phyloP scores from a whole-genome alignment of 2,888 invertebrate species.

The Apamea sordens region DNA sequence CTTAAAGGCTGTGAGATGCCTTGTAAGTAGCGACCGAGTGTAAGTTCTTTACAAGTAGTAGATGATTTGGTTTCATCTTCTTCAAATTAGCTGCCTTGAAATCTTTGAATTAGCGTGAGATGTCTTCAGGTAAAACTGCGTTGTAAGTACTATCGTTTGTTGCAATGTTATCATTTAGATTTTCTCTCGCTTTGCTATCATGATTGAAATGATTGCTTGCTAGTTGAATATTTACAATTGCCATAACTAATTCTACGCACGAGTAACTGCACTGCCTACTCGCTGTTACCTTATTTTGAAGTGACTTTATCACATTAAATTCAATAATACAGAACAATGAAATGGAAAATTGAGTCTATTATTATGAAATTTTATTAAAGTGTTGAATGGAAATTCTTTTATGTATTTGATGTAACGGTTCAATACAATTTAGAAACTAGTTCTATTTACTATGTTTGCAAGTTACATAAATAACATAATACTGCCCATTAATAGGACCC shows the following conservation, averaged over 20 bases:
- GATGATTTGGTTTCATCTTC: background rate
- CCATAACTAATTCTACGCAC: conserved; percentile 38
- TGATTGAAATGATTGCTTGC: conserved; percentile 8
- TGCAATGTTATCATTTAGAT: conserved; percentile 14
- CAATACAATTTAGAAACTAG: conserved; percentile 48
- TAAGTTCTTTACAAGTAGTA: background rate
- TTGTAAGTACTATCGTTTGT: background rate
- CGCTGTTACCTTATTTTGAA: background rate
- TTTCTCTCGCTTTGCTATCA: conserved; percentile 13
- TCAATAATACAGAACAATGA: conserved; percentile 35
- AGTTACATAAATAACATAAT: conserved; percentile 46
- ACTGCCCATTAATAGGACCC: conserved; percentile 21
- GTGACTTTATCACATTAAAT: conserved; percentile 13
- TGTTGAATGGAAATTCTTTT: background rate
- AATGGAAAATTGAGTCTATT: conserved; percentile 26
- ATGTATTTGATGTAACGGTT: conserved; percentile 26
- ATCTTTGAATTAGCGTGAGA: background rate
- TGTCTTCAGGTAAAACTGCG: background rate
- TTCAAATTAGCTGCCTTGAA: background rate
- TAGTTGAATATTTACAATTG: conserved; percentile 23
- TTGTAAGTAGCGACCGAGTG: background rate
- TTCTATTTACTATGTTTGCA: conserved; percentile 29
- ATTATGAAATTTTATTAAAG: conserved; percentile 7
- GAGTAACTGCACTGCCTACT: conserved; percentile 25
- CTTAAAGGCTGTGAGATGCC: background rate